Evolutionary conservation across 2,113 vertebrate genomes (phyloP).

Genomic region (Rynchops niger): DNA sequence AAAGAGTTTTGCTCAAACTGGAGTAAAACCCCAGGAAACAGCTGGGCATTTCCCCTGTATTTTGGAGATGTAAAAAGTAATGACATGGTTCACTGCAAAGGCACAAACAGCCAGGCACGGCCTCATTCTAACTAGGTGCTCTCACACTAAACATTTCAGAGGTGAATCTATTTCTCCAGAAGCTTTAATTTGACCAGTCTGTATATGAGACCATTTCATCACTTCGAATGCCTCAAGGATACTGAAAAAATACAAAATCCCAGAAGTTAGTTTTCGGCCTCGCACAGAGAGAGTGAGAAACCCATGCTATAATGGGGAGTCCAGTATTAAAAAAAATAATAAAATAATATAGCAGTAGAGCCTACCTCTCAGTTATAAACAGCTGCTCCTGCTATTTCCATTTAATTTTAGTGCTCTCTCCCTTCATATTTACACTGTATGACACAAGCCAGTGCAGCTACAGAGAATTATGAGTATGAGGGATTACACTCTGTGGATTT

Average conservation of each 20-base stretch:
- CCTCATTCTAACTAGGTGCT: neutral
- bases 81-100: neutral
- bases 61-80: neutral
- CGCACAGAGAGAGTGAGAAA: neutral
- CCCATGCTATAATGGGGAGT: fast-evolving
- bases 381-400: neutral
- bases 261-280: neutral
- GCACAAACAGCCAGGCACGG: neutral
- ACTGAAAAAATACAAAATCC: neutral
- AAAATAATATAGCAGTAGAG: neutral
- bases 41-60: neutral
- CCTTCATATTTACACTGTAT: neutral
- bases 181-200: neutral
- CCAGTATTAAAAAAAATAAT: neutral
- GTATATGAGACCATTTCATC: neutral
- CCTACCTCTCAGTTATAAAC: neutral
- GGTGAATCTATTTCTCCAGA: neutral
- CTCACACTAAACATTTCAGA: neutral
- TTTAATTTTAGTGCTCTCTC: neutral
- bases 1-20: neutral
- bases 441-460: neutral
- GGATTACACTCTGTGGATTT: neutral
- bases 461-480: neutral
- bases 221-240: neutral
- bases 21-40: neutral